phyloP scores from a whole-genome alignment of 1,140 invertebrate genomes.

The Lordiphosa collinella region DNA sequence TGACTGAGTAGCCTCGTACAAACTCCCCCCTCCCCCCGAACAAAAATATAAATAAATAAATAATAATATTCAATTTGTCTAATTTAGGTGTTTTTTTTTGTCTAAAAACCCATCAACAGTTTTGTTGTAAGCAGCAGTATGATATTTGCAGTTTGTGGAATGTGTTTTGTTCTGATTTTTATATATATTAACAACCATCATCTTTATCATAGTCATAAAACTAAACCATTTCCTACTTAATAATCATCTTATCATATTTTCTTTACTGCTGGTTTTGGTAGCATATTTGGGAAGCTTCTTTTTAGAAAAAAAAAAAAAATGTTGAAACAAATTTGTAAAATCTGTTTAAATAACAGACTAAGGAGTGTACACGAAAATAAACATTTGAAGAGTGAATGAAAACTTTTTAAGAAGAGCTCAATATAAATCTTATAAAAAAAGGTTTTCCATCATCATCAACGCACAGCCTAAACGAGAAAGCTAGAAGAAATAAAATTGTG shows the following conservation, averaged over 20 bases:
- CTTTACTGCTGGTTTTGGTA: slow-evolving; percentile 74
- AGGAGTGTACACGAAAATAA: no score
- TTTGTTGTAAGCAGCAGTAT: slow-evolving; percentile 42
- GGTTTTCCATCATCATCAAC: no score
- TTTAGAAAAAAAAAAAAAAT: slow-evolving; percentile 24
- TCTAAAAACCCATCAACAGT: slow-evolving; percentile 54
- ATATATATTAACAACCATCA: slow-evolving; percentile 9
- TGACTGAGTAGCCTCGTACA: slow-evolving; percentile 66
- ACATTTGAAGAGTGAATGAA: no score
- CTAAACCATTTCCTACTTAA: slow-evolving; percentile 2
- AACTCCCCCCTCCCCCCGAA: slow-evolving; percentile 1
- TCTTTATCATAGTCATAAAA: background rate
- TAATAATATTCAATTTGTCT: slow-evolving; percentile 56
- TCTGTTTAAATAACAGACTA: slow-evolving; percentile 3
- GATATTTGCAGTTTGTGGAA: slow-evolving; percentile 16
- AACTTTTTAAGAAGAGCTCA: no score
- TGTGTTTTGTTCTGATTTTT: slow-evolving; percentile 16
- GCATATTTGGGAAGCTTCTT: slow-evolving; percentile 77
- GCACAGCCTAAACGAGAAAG: no score
- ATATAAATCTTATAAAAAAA: no score
- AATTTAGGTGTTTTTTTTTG: slow-evolving; percentile 66
- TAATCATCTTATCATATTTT: slow-evolving; percentile 16
- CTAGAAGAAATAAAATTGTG: no score
- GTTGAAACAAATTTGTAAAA: slow-evolving; percentile 5
- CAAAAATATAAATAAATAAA: slow-evolving; percentile 19